These are phyloP conservation scores for Muscina levida DNA, from an alignment of 2,888 invertebrate genomes.

Conservation along the genomic window DNA sequence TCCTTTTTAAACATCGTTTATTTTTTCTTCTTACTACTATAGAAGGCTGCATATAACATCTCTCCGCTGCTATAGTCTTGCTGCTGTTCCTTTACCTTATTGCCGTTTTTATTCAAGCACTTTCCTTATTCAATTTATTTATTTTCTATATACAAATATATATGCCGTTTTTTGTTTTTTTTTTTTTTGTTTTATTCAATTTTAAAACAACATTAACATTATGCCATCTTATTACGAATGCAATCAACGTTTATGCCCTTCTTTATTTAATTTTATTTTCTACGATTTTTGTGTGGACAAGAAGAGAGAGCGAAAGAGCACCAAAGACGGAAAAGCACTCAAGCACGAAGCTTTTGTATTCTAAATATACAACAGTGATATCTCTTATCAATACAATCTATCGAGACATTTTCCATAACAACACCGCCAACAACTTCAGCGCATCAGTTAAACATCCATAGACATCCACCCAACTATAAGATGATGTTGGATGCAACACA, in stretches of 20 bases:
- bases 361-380: conserved; percentile 40
- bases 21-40: too few species aligned
- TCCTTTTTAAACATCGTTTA: too few species aligned
- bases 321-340: background rate
- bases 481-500: background rate
- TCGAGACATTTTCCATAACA: conserved; percentile 40
- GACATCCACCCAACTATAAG: background rate
- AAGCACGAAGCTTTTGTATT: conserved; percentile 59
- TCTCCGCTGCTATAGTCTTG: too few species aligned
- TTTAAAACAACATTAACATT: conserved; percentile 57
- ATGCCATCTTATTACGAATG: conserved; percentile 64
- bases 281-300: background rate
- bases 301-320: conserved; percentile 7
- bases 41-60: too few species aligned
- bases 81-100: too few species aligned
- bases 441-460: conserved; percentile 1
- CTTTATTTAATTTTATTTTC: conserved; percentile 43
- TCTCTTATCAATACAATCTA: conserved; percentile 65
- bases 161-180: conserved; percentile 33
- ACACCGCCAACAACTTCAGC: background rate
- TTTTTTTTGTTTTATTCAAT: conserved; percentile 29
- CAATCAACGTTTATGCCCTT: conserved; percentile 64
- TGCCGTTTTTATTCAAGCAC: background rate
- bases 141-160: background rate
- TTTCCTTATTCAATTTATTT: conserved; percentile 34